Evolutionary conservation across 2,113 vertebrate species (phyloP), one percentile per base, ranked within the genome.

Genomic region (Nansenia antarctica): DNA sequence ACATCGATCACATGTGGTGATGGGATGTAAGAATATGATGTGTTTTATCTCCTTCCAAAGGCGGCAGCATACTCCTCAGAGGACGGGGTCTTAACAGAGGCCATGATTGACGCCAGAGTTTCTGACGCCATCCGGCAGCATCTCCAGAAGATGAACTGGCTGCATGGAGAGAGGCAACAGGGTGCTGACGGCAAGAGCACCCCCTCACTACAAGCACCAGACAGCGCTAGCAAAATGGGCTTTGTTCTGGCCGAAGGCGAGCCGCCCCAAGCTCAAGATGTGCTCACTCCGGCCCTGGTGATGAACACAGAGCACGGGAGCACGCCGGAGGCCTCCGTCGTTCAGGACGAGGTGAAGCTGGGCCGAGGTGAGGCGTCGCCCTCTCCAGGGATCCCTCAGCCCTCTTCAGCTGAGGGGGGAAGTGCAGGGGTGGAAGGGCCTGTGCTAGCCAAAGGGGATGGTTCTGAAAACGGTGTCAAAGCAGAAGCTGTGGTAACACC

Each of bases 111-210:
- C 0, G 89, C 93, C 1, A 94, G 96, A 0, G 96, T 97, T 0
- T 92, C 93, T 0, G 98, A 96, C 0, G 94, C 96, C 0, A 78
- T 98, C 75, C 93, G 85, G 77, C 98, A 99, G 35, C 98, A 99
- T 86, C 68, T 39, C 49, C 98, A 99, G 93, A 99, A 99, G 89
- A 99, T 96, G 96, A 89, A 96, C 85, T 99, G 98, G 92, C 86
- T 92, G 29, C 90, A 82, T 4, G 80, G 70, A 7, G 90, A 91
- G 11, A 77, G 61, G 20, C 35, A 58, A 3, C 82, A 78, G 5
- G 89, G 55, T 7, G 76, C 79, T 15, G 73, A 73, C 65, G 59
- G 70, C 1, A 84, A 77, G 69, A 77, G 52, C n/a, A 65, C 78
- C 0, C 73, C 79, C 0, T 32, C 52, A 18, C 71, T n/a, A n/a